phyloP scores from a whole-genome alignment of 2,113 vertebrate species.

The Felis chaus region DNA sequence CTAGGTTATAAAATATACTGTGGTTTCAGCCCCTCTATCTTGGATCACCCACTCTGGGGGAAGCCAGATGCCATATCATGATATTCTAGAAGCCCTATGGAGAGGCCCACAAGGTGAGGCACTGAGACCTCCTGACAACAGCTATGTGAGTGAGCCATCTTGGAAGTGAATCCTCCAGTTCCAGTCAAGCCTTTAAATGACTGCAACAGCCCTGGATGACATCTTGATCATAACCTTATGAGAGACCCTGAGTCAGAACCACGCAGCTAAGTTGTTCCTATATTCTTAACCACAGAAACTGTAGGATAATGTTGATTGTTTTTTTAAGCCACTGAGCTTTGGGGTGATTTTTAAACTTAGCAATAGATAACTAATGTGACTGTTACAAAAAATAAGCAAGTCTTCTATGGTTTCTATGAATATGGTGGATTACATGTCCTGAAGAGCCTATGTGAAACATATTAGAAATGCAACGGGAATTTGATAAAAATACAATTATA shows the following conservation, averaged over 20 bases:
- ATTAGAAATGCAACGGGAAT: slow-evolving; percentile 27
- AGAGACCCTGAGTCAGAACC: not conserved
- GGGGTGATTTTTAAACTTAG: not conserved
- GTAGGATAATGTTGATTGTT: not conserved
- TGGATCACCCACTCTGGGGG: not conserved
- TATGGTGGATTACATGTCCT: not conserved
- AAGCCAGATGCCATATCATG: not conserved
- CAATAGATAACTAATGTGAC: not conserved
- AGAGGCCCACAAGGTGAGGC: not conserved
- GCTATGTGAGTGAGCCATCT: not conserved
- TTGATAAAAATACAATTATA: slow-evolving; percentile 23
- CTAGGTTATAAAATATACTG: not conserved
- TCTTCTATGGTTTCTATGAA: not conserved
- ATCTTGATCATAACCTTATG: not conserved
- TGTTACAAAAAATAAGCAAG: not conserved
- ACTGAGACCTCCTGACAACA: not conserved
- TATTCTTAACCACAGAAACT: not conserved
- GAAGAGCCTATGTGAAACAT: not conserved
- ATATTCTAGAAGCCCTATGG: not conserved
- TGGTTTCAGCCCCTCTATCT: slow-evolving; percentile 2
- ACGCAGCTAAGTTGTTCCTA: not conserved
- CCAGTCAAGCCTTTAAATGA: not conserved
- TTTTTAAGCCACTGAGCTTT: not conserved
- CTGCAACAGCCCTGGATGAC: not conserved
- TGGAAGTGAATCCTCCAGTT: not conserved